Percentiles rank a stretch among this genome's conserved stretches.
Evolutionary conservation across 1,140 invertebrate genomes (phyloP).

Genomic region (Euwallacea fornicatus): DNA sequence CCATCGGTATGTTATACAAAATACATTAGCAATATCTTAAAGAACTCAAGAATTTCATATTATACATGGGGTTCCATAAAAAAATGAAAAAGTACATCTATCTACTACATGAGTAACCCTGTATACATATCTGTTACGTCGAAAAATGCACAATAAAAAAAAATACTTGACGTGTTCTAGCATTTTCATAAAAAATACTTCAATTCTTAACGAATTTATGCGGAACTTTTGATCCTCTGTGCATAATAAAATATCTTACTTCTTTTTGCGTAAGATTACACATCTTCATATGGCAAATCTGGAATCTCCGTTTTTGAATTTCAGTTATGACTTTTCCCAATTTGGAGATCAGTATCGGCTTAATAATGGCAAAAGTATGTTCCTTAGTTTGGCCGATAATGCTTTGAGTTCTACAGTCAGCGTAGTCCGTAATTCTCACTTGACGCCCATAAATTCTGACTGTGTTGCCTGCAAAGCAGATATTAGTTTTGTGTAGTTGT

Average conservation of each 20-base stretch:
- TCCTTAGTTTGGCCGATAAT: slow-evolving; percentile 56
- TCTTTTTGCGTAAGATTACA: slow-evolving; percentile 59
- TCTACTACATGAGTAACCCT: no score
- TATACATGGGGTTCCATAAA: no score
- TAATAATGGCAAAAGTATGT: slow-evolving; percentile 68
- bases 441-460: slow-evolving; percentile 69
- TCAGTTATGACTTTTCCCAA: slow-evolving; percentile 66
- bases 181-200: no score
- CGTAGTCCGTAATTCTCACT: slow-evolving; percentile 69
- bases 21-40: no score
- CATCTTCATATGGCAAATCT: slow-evolving; percentile 67
- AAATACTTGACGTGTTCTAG: no score
- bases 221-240: no score
- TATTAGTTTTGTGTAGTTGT: background rate
- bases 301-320: slow-evolving; percentile 54
- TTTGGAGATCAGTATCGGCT: slow-evolving; percentile 63
- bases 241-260: slow-evolving; percentile 4
- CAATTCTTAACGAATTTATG: no score
- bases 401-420: slow-evolving; percentile 60
- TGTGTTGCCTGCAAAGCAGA: slow-evolving; percentile 57
- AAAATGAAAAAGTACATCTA: no score
- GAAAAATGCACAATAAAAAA: no score
- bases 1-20: no score
- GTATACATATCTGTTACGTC: no score
- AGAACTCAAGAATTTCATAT: no score